Percentiles rank a stretch among this genome's conserved stretches.
These are phyloP conservation scores for Arctia plantaginis DNA, from an alignment of 2,888 invertebrate species.

Conservation along the genomic window DNA sequence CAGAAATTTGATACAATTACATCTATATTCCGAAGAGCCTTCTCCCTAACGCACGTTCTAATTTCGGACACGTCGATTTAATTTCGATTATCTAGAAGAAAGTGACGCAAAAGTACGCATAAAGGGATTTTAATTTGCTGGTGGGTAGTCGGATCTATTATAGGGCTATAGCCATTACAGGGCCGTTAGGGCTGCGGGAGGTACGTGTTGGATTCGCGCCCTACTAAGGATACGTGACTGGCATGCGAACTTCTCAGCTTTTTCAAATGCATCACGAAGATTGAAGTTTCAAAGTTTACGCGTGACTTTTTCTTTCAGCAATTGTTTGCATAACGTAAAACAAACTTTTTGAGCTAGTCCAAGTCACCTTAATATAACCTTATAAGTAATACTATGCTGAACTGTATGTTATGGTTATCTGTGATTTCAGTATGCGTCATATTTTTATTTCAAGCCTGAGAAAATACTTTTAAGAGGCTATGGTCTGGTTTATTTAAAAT, in stretches of 20 bases:
- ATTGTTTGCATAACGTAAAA: conserved; percentile 43
- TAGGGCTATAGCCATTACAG: conserved; percentile 75
- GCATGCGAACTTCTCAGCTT: conserved; percentile 61
- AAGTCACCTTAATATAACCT: background rate
- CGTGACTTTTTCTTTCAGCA: conserved; percentile 48
- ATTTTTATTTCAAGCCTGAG: background rate
- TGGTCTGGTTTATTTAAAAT: background rate
- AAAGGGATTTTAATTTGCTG: conserved; percentile 80
- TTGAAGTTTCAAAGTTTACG: conserved; percentile 53
- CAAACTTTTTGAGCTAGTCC: conserved; percentile 12
- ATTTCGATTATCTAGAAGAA: conserved; percentile 56
- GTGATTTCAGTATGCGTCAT: background rate
- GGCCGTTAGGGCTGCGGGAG: conserved; percentile 74
- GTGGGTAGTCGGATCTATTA: conserved; percentile 72
- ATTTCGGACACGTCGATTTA: conserved; percentile 56
- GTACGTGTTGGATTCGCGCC: conserved; percentile 81
- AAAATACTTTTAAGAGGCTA: background rate
- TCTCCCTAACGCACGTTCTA: conserved; percentile 37
- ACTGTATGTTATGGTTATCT: too few species aligned
- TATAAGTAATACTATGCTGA: background rate
- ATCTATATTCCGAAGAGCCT: conserved; percentile 34
- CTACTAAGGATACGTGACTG: conserved; percentile 79
- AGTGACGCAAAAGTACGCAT: conserved; percentile 50
- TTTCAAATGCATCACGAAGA: conserved; percentile 57
- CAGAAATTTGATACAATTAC: conserved; percentile 25